Evolutionary conservation across 2,888 invertebrate species (phyloP).

Genomic region (Yponomeuta plumbellus): DNA sequence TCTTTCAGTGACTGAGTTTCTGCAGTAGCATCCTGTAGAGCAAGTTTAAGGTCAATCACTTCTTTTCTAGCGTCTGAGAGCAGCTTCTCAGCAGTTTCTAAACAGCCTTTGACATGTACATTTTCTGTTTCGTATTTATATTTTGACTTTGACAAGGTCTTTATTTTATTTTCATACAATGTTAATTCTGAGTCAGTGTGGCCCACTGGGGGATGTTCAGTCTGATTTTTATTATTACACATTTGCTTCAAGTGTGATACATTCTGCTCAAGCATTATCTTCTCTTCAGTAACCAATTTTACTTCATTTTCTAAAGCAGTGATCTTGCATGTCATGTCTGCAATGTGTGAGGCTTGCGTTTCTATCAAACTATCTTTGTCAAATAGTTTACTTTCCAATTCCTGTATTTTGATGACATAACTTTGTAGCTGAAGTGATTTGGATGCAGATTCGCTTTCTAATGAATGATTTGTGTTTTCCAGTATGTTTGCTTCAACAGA

Average conservation of each 20-base stretch:
- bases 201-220: slow-evolving; percentile 39
- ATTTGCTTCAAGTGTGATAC: slow-evolving; percentile 60
- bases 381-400: slow-evolving; percentile 79
- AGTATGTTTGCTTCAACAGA: slow-evolving; percentile 85
- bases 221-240: slow-evolving; percentile 53
- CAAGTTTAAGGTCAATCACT: slow-evolving; percentile 77
- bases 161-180: slow-evolving; percentile 65
- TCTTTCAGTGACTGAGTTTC: slow-evolving; percentile 77
- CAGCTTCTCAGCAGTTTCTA: slow-evolving; percentile 76
- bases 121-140: slow-evolving; percentile 80
- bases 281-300: slow-evolving; percentile 61
- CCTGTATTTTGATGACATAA: slow-evolving; percentile 66
- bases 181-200: slow-evolving; percentile 60
- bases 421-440: slow-evolving; percentile 77
- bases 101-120: slow-evolving; percentile 74
- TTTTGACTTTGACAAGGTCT: slow-evolving; percentile 70
- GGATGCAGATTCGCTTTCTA: slow-evolving; percentile 86
- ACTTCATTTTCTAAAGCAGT: slow-evolving; percentile 62
- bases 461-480: slow-evolving; percentile 86
- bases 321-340: slow-evolving; percentile 56
- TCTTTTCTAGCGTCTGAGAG: slow-evolving; percentile 82
- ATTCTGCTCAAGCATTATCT: slow-evolving; percentile 60
- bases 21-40: slow-evolving; percentile 79
- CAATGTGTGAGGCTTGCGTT: slow-evolving; percentile 51
- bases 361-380: slow-evolving; percentile 65